Percentiles rank a stretch among this genome's conserved stretches.
Evolutionary conservation across 2,888 invertebrate genomes (phyloP).

Genomic region (Eumacrocentrus americanus): DNA sequence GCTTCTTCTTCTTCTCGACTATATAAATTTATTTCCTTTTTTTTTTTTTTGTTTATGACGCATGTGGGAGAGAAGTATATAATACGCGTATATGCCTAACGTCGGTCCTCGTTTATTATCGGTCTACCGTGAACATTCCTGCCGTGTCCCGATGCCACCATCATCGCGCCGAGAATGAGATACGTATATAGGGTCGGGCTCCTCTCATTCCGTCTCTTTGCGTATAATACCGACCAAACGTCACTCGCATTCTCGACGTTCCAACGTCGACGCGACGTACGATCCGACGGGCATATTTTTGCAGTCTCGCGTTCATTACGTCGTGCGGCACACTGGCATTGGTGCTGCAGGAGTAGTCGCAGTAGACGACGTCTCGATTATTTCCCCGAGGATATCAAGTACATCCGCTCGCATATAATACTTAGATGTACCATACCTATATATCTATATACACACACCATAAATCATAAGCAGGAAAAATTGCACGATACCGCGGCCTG

Average conservation of each 20-base stretch:
- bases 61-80: conserved; percentile 20
- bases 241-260: conserved; percentile 37
- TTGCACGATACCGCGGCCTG: too few relatives aligned
- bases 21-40: conserved; percentile 14
- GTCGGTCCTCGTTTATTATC: conserved; percentile 35
- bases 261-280: conserved; percentile 31
- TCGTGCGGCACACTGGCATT: conserved; percentile 12
- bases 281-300: conserved; percentile 31
- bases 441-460: too few relatives aligned
- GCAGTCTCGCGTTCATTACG: conserved; percentile 24
- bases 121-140: conserved; percentile 35
- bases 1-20: conserved; percentile 4
- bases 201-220: conserved; percentile 25
- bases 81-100: conserved; percentile 28
- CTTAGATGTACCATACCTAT: too few relatives aligned
- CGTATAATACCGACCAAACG: conserved; percentile 30
- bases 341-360: conserved; percentile 4
- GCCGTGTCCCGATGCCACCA: conserved; percentile 28
- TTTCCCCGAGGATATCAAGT: too few relatives aligned
- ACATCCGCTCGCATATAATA: too few relatives aligned
- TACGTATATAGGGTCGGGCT: conserved; percentile 18
- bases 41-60: conserved; percentile 12
- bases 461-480: too few relatives aligned
- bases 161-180: conserved; percentile 30
- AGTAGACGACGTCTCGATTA: too few relatives aligned